Base-by-base conservation (phyloP, 2,888 invertebrate species). In the Agrotis ipsilon region DNA sequence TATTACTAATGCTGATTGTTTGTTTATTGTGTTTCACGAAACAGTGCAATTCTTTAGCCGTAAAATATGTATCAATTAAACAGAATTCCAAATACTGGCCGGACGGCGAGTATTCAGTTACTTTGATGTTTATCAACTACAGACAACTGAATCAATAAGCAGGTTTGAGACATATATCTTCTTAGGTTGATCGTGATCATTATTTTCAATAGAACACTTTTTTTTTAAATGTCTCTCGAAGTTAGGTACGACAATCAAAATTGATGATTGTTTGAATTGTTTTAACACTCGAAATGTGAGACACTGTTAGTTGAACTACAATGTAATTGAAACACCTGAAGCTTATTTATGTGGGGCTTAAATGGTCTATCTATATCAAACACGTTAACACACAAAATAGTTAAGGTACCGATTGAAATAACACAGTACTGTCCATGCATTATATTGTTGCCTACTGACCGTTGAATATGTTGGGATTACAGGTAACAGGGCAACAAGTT, bases 1-100 rank as follows among this genome's bases (percentile, higher is more conserved):
- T 83, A 82, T 88, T 84, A 72, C 85, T 84, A 89, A 90, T 91
- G 91, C 86, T 87, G 88, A 81, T 92, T 94, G 94, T 94, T 95
- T 94, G 89, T 93, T 91, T 85, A 73, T 57, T 70, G 72, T 87
- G 86, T 89, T 88, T 82, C 85, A 85, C 87, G 87, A 86, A 88
- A 86, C 88, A 89, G 89, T 84, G 86, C 85, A 90, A 94, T 94
- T 92, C 93, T 87, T 92, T 89, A 85, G 72, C 84, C 73, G 90
- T 90, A 89, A 90, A 91, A 90, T 91, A 88, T 86, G 85, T 82
- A 72, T 80, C 84, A 87, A 88, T 91, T 91, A 89, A 90, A 87
- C 85, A 82, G 88, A 90, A 91, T 82, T 83, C 77, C 72, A 66
- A 71, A 72, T 80, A 78, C 80, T 78, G 66, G 46, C 74, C 72